phyloP scores from a whole-genome alignment of 2,113 vertebrate species.

The Paedocypris sp. region DNA sequence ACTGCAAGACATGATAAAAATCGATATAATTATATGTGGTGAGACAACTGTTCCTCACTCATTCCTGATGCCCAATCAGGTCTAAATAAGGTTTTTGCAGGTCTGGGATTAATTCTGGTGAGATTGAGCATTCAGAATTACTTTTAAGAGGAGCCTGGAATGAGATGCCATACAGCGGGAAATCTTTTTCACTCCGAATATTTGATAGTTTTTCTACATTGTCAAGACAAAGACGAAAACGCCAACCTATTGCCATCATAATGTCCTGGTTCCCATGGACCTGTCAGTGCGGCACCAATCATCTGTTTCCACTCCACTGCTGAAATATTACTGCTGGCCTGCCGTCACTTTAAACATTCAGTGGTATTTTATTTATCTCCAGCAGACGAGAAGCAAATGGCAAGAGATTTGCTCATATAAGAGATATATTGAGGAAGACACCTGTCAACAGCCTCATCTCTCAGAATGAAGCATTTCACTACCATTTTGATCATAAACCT shows the following conservation, averaged over 20 bases:
- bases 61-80: too few species aligned
- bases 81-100: too few species aligned
- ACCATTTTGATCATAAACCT: slow-evolving; percentile 15
- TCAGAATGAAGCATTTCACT: slow-evolving; percentile 6
- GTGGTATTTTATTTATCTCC: slow-evolving; percentile 35
- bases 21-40: too few species aligned
- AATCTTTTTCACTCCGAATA: too few species aligned
- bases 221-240: not conserved
- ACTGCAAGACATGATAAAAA: too few species aligned
- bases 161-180: too few species aligned
- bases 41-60: too few species aligned
- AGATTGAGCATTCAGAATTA: too few species aligned
- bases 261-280: not conserved
- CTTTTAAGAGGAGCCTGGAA: too few species aligned
- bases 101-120: too few species aligned
- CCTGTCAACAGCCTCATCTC: slow-evolving; percentile 22
- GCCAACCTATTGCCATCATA: not conserved
- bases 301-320: not conserved
- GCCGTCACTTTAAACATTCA: slow-evolving; percentile 19
- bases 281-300: slow-evolving; percentile 4
- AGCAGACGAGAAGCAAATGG: slow-evolving; percentile 26
- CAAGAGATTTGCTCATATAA: slow-evolving; percentile 9
- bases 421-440: slow-evolving; percentile 25
- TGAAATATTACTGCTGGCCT: slow-evolving; percentile 16
- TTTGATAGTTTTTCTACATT: not conserved